Evolutionary conservation across 2,797 vertebrate genomes (phyloP), one percentile per base, ranked within the genome.

Genomic region (Ctenopoma kingsleyae): DNA sequence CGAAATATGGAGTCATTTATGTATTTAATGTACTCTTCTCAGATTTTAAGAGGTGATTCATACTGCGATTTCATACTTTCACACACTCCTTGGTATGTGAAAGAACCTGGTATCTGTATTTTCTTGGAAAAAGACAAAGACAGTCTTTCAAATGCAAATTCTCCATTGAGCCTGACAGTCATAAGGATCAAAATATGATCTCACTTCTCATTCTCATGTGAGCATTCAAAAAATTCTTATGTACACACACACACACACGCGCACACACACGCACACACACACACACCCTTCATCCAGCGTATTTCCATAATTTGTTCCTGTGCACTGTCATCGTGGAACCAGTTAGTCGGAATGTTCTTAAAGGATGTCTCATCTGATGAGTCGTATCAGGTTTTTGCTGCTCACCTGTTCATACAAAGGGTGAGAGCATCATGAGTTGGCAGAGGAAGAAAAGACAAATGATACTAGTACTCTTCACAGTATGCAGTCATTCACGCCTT

Each of bases 61-160:
- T 32, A 32, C 12, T 43, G 36, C 0, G 6, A 49, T 47, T 22
- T 16, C 20, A 5, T n/a, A 8, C 6, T 32, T 40, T 61, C 52
- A 70, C 22, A 3, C 3, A 4, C 38, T 52, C n/a, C 16, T n/a
- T 54, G 69, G 49, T 63, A 27, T 61, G 75, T 8, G 6, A 58
- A 74, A 44, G 67, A 82, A 82, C 7, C 19, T 19, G 61, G 22
- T 55, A 23, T 75, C 38, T 71, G 8, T 46, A 32, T 38, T 30
- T 40, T 50, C 32, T 51, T n/a, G 5, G 60, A 46, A 67, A 70
- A 72, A 60, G 53, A 52, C 69, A 74, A 75, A 41, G 38, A 74
- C 66, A 71, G 20, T 58, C 67, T 87, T 89, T 89, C 60, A 85
- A 67, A 91, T 90, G 86, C 59, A 76, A 90, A 88, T 84, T 6